Conservation (phyloP, 2,113 vertebrate genomes). For the Arothron firmamentum region DNA sequence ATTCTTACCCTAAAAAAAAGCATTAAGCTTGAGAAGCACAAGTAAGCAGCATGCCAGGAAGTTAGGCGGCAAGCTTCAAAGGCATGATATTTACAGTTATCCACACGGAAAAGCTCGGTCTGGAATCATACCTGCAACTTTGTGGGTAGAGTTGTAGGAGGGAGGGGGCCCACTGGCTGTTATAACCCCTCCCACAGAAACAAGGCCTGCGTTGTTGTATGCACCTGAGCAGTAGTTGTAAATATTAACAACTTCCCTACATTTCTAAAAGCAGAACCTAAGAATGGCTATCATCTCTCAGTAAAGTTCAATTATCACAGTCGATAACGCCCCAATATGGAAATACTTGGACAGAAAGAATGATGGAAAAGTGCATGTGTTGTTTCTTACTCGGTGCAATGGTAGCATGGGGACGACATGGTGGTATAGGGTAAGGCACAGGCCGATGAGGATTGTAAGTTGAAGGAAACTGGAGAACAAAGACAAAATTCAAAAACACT, state of each 20-base stretch:
- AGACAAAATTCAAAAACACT: slow-evolving; percentile 4
- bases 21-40: slow-evolving; percentile 40
- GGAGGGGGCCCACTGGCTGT: slow-evolving; percentile 85
- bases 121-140: slow-evolving; percentile 82
- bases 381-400: slow-evolving; percentile 93
- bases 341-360: neutral
- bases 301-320: neutral
- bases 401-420: slow-evolving; percentile 92
- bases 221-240: slow-evolving; percentile 84
- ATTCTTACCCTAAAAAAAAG: slow-evolving; percentile 29
- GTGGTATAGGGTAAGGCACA: slow-evolving; percentile 96
- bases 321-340: neutral
- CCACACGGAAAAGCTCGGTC: slow-evolving; percentile 13
- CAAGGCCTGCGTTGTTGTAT: slow-evolving; percentile 93
- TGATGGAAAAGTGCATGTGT: neutral
- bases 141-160: slow-evolving; percentile 82
- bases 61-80: slow-evolving; percentile 59
- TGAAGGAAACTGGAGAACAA: slow-evolving; percentile 82
- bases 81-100: slow-evolving; percentile 17
- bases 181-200: slow-evolving; percentile 88
- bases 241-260: slow-evolving; percentile 51
- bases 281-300: slow-evolving; percentile 5
- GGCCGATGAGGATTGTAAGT: slow-evolving; percentile 95
- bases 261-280: slow-evolving; percentile 13
- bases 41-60: slow-evolving; percentile 63